phyloP scores from a whole-genome alignment of 2,113 vertebrate species.

The Passer montanus region DNA sequence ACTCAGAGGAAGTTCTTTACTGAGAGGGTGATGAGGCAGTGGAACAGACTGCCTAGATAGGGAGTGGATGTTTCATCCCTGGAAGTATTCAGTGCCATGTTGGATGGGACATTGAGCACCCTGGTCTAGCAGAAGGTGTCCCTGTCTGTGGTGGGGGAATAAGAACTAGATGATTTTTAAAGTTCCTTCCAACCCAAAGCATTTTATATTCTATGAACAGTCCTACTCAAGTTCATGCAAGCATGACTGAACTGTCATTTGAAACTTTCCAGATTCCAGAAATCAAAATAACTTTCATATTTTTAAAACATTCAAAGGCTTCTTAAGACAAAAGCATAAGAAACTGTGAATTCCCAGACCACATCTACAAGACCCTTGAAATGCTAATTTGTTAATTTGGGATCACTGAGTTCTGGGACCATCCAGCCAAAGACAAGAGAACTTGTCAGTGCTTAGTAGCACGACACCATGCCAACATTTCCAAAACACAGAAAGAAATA shows the following conservation, averaged over 20 bases:
- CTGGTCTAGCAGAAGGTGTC: neutral
- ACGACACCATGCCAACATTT: neutral
- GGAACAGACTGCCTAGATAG: neutral
- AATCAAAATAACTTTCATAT: neutral
- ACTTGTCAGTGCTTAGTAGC: fast-evolving
- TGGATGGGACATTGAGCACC: neutral
- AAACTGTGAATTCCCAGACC: neutral
- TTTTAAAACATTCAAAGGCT: neutral
- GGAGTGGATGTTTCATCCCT: neutral
- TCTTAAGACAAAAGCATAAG: neutral
- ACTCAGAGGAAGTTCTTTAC: neutral
- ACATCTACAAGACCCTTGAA: neutral
- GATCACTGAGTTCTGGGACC: neutral
- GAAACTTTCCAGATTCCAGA: neutral
- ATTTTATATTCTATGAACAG: neutral
- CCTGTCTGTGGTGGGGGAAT: neutral
- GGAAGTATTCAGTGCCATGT: neutral
- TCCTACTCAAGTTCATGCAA: neutral
- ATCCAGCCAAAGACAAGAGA: neutral
- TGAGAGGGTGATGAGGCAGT: neutral
- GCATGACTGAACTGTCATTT: neutral
- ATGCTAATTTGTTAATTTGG: neutral
- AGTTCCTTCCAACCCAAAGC: neutral
- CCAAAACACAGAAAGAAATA: neutral
- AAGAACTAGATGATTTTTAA: neutral